Percentiles rank a stretch among this genome's conserved stretches.
phyloP scores from a whole-genome alignment of 2,888 invertebrate genomes.

The Hemithea aestivaria region DNA sequence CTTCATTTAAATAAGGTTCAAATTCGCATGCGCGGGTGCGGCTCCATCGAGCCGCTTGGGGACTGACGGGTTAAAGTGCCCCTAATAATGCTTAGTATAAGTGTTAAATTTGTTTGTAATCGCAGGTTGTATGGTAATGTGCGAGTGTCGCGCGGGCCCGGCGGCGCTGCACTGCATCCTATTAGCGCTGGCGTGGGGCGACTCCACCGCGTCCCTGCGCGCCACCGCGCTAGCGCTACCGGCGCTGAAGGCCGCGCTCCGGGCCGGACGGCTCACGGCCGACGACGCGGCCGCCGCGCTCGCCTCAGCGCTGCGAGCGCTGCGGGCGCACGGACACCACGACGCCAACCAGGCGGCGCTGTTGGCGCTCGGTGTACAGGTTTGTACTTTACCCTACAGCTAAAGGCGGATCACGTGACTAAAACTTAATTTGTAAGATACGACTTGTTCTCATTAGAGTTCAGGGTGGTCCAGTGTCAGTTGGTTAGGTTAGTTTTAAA shows the following conservation, averaged over 20 bases:
- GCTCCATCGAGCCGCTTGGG: too few relatives aligned
- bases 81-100: too few relatives aligned
- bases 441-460: too few relatives aligned
- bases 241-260: constrained; percentile 80
- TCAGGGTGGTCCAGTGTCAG: too few relatives aligned
- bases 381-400: constrained; percentile 37
- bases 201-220: constrained; percentile 89
- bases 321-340: constrained; percentile 93
- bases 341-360: constrained; percentile 91
- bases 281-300: constrained; percentile 81
- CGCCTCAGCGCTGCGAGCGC: constrained; percentile 86
- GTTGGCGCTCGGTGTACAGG: constrained; percentile 88
- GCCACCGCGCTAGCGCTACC: constrained; percentile 86
- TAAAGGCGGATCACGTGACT: too few relatives aligned
- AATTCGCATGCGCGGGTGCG: too few relatives aligned
- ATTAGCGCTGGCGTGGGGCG: constrained; percentile 86
- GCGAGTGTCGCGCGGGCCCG: constrained; percentile 63
- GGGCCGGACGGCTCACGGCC: constrained; percentile 73
- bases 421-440: too few relatives aligned
- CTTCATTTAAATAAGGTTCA: too few relatives aligned
- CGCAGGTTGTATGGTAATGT: constrained; percentile 72
- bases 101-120: too few relatives aligned
- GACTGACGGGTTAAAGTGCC: too few relatives aligned
- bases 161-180: constrained; percentile 58
- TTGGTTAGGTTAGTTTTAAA: too few relatives aligned